Evolutionary conservation across 2,113 vertebrate species (phyloP), one percentile per base, ranked within the genome.

Genomic region (Oxygymnocypris stewartii): DNA sequence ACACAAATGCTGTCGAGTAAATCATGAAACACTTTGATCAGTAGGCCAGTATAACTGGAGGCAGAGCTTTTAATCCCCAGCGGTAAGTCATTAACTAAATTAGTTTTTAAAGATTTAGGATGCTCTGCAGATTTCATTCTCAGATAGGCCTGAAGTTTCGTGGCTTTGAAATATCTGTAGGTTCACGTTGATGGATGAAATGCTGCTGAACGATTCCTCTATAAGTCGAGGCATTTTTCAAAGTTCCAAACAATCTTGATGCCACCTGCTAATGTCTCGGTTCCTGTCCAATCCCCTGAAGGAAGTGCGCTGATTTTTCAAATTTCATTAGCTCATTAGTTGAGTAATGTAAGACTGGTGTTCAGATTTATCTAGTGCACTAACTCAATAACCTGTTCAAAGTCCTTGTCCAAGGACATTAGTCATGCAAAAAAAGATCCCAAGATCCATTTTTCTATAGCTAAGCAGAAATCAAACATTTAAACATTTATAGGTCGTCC

Each of bases 51-150:
- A 95, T 97, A 97, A 97, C 95, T 97, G 96, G 94, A 95, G 94
- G 95, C 94, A 94, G 94, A 94, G 96, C 95, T 95, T 97, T 96
- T 96, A 96, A 97, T 98, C 95, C 94, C 95, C 94, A 96, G 95
- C 94, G 95, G 92, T 92, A 93, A 95, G 94, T 94, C 95, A 96
- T 97, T 96, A 95, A 94, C 95, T 94, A 96, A 95, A 97, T 96
- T 96, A 96, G 94, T 96, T 97, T 96, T 96, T 93, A 93, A 94
- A 94, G 93, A 94, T 94, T 94, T 93, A 94, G 93, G 92, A 94
- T 93, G 91, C 86, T 93, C 91, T 91, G 82, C 92, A 93, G 92
- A 93, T 96, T 94, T 94, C 88, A 93, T 92, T 93, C 91, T 90
- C 90, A 92, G 93, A 93, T 93, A 93, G 91, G 82, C 91, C 91